phyloP scores from a whole-genome alignment of 2,113 vertebrate genomes.

The Zapus hudsonius region DNA sequence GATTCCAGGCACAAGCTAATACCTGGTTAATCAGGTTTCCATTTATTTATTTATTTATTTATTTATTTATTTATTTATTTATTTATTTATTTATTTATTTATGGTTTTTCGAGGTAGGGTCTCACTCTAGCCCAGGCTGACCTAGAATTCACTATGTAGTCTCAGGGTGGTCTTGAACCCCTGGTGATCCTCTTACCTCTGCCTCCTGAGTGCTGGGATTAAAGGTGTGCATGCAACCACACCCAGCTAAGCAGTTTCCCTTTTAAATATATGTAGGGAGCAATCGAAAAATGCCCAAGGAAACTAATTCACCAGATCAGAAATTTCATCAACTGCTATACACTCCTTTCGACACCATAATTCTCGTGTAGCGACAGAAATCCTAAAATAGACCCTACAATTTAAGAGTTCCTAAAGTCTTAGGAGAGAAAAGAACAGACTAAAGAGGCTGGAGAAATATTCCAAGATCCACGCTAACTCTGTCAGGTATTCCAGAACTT shows the following conservation, averaged over 20 bases:
- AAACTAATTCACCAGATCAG: constrained; percentile 42
- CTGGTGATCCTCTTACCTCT: too few species aligned
- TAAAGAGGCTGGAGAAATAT: constrained; percentile 17
- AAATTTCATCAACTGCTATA: not conserved
- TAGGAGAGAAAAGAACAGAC: constrained; percentile 8
- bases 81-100: too few species aligned
- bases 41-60: too few species aligned
- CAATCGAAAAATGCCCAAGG: not conserved
- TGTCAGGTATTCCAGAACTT: constrained; percentile 49
- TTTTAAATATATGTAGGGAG: not conserved
- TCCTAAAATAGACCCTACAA: not conserved
- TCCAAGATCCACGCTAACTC: constrained; percentile 10
- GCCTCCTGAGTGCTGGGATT: too few species aligned
- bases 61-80: too few species aligned
- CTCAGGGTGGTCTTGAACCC: too few species aligned
- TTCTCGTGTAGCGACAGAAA: not conserved
- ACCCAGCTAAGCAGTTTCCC: not conserved
- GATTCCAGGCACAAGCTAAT: not conserved
- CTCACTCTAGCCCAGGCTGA: too few species aligned
- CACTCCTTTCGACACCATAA: not conserved
- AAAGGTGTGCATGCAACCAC: too few species aligned
- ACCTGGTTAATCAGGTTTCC: not conserved
- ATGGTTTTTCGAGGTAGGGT: too few species aligned
- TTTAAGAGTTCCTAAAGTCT: constrained; percentile 10
- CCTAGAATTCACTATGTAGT: too few species aligned